Conservation (phyloP, 2,888 invertebrate species). For the Apoderus coryli region DNA sequence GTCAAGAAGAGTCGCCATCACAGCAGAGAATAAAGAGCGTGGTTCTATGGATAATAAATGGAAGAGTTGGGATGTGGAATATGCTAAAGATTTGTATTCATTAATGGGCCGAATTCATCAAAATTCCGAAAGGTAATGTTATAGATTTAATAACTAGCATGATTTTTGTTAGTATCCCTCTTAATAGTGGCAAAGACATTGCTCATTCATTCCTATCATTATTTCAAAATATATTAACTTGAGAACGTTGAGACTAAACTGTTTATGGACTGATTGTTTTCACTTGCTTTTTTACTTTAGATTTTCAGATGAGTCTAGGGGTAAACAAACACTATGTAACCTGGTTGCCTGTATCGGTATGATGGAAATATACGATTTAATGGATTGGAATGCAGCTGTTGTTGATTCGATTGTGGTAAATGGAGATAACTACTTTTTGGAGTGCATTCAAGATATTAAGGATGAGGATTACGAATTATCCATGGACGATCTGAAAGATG, state of each 20-base stretch:
- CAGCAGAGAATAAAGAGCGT: slow-evolving; percentile 21
- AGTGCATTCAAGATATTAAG: slow-evolving; percentile 35
- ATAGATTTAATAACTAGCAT: too few relatives aligned
- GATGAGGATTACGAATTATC: slow-evolving; percentile 41
- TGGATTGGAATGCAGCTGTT: slow-evolving; percentile 47
- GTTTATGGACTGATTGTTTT: too few relatives aligned
- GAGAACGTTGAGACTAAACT: too few relatives aligned
- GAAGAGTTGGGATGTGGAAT: slow-evolving; percentile 56
- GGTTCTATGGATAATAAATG: slow-evolving; percentile 31
- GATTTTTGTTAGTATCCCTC: too few relatives aligned
- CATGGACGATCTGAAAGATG: slow-evolving; percentile 40
- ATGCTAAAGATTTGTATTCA: slow-evolving; percentile 50
- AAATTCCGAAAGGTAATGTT: slow-evolving; percentile 31
- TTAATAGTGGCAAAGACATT: too few relatives aligned
- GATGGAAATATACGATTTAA: slow-evolving; percentile 41
- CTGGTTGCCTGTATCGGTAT: slow-evolving; percentile 38
- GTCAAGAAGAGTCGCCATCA: slow-evolving; percentile 22
- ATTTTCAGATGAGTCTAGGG: slow-evolving; percentile 40
- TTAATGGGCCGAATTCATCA: slow-evolving; percentile 53
- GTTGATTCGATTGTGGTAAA: slow-evolving; percentile 45
- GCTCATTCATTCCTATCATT: too few relatives aligned
- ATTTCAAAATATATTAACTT: too few relatives aligned
- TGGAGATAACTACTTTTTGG: slow-evolving; percentile 42
- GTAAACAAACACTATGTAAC: slow-evolving; percentile 46
- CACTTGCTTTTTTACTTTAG: too few relatives aligned